Conservation (phyloP, 2,797 vertebrate genomes). For the Sus cebifrons region DNA sequence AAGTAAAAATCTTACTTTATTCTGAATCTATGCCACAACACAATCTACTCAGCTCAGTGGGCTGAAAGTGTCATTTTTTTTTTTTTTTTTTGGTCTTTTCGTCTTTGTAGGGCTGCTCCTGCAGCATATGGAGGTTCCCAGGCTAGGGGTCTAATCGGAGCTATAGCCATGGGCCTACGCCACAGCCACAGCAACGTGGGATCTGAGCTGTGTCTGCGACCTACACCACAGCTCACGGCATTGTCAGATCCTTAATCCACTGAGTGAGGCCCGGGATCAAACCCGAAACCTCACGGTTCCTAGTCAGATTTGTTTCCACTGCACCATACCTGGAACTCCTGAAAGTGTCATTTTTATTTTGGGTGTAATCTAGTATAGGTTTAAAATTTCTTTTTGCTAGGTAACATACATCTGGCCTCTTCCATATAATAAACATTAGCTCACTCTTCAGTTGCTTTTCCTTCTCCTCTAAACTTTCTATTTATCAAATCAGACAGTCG, state of each 20-base stretch:
- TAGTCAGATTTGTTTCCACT: no score
- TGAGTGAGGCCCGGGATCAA: no score
- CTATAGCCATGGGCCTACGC: no score
- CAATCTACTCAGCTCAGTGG: neutral
- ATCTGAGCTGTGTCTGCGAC: no score
- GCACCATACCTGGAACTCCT: neutral
- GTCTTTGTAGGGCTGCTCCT: no score
- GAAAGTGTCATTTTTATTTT: neutral
- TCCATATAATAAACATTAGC: neutral
- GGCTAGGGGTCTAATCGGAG: no score
- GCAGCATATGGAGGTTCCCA: no score
- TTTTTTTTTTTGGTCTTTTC: neutral
- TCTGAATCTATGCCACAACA: neutral
- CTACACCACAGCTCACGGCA: no score
- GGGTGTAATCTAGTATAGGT: neutral
- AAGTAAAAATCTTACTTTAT: neutral
- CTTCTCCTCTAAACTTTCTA: neutral
- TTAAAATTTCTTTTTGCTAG: slow-evolving; percentile 13
- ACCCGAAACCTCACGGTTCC: no score
- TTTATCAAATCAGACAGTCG: neutral
- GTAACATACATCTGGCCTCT: neutral
- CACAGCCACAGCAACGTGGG: no score
- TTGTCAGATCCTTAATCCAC: no score
- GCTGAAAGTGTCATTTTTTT: neutral
- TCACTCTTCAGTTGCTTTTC: neutral